Evolutionary conservation across 2,113 vertebrate species (phyloP).

Genomic region (Charadrius vociferus): DNA sequence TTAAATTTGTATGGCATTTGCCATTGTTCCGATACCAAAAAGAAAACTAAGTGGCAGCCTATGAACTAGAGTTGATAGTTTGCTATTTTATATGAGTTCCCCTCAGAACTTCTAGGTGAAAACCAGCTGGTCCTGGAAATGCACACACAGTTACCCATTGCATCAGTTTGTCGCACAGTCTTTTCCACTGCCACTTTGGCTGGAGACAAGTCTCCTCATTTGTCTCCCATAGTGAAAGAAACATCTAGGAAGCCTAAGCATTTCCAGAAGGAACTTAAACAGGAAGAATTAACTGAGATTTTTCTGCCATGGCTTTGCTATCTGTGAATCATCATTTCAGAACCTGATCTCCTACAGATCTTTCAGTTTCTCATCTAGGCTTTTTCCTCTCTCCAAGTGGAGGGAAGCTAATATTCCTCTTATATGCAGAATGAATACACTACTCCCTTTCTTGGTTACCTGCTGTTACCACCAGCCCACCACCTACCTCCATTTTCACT

Average conservation of each 20-base stretch:
- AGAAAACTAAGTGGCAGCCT: not conserved
- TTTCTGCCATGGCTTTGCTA: not conserved
- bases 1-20: not conserved
- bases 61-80: not conserved
- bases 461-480: not conserved
- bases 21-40: not conserved
- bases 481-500: not conserved
- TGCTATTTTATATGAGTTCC: not conserved
- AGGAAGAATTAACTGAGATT: not conserved
- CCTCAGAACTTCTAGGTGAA: not conserved
- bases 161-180: not conserved
- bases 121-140: not conserved
- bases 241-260: not conserved
- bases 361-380: not conserved
- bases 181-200: not conserved
- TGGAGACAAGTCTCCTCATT: not conserved
- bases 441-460: not conserved
- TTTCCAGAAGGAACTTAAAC: not conserved
- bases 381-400: not conserved
- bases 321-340: not conserved
- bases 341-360: not conserved
- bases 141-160: not conserved
- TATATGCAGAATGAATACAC: not conserved
- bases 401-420: not conserved
- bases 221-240: not conserved